Evolutionary conservation across 1,140 invertebrate genomes (phyloP), one percentile per base, ranked within the genome.

Genomic region (Bombus picipes): DNA sequence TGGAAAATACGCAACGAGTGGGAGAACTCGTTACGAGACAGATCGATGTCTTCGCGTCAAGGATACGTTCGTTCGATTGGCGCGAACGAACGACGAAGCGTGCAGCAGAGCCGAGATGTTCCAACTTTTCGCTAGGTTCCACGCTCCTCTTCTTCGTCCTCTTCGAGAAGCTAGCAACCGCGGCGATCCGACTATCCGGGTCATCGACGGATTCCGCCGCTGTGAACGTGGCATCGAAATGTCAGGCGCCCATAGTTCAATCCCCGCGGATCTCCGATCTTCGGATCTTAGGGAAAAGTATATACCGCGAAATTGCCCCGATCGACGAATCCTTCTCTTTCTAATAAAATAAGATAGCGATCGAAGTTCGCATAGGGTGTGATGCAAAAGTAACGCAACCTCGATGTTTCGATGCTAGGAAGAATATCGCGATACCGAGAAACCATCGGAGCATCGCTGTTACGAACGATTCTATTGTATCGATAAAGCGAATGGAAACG

Each of bases 91-190:
- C 25, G 71, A 73, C 71, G 53, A 76, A 76, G 37, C 32, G 53
- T 0, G 6, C 6, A 2, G 0, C 6, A 12, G 5, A 12, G 18
- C 12, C 34, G 10, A 34, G n/a, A 34, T 9, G 47, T 15, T 34
- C 10, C 2, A 10, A 37, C 53, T 37, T 76, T 2, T 5, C 2
- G 34, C 47, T 13, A 71, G 39, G 2, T 28, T 8, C 13, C 10
- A 22, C 6, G 6, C 32, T 34, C 34, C 2, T 25, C 13, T 18
- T n/a, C 39, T 15, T 28, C 37, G 5, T 74, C 43, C 1, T 37
- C 32, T 34, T 13, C 22, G 47, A 53, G 47, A 53, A 53, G 5
- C 6, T 18, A 22, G 47, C 47, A 53, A 53, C 47, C 47, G 8
- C 10, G 3, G 74, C 74, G 15, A 39, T 59, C n/a, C 22, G 39